Conservation (phyloP, 2,113 vertebrate species). For the Alaudala cheleensis region DNA sequence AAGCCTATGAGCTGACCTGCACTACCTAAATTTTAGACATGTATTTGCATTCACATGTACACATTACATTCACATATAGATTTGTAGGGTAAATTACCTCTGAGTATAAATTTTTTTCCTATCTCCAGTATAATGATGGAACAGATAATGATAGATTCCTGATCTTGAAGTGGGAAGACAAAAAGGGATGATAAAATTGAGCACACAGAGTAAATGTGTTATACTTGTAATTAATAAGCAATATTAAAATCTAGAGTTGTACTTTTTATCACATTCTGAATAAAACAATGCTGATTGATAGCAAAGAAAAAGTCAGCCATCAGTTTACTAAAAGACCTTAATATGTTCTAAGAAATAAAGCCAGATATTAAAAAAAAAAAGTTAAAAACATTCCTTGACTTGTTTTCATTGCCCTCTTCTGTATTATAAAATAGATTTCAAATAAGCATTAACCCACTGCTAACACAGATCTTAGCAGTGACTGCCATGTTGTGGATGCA, state of each 20-base stretch:
- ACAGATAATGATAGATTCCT: neutral
- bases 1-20: neutral
- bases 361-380: neutral
- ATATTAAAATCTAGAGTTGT: neutral
- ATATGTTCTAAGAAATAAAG: neutral
- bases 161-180: neutral
- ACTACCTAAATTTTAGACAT: neutral
- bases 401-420: neutral
- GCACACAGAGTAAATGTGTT: neutral
- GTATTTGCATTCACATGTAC: neutral
- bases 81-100: neutral
- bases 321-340: neutral
- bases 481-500: neutral
- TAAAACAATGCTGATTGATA: neutral
- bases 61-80: neutral
- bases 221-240: neutral
- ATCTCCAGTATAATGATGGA: neutral
- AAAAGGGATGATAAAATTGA: neutral
- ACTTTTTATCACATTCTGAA: neutral
- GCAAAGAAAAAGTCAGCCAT: rapidly evolving
- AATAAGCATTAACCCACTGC: neutral
- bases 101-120: neutral
- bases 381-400: neutral
- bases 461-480: neutral
- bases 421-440: neutral